A percentile compares a stretch with the other conserved stretches of the same genome.
Evolutionary conservation across 2,113 vertebrate species (phyloP).

Genomic region (Meriones unguiculatus): DNA sequence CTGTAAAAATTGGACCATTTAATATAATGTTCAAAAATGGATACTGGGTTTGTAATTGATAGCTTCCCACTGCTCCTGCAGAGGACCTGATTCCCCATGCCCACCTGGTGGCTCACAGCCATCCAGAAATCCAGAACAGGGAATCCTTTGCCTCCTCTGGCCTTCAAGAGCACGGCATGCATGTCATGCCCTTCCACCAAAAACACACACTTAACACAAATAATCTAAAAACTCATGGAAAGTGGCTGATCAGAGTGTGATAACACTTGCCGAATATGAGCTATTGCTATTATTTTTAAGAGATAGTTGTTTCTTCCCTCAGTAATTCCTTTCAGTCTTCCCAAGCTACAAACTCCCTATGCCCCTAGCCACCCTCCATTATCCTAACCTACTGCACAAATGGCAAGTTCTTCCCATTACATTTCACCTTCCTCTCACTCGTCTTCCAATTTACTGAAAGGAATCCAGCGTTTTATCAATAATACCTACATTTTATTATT

Average conservation of each 20-base stretch:
- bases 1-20: too few relatives aligned
- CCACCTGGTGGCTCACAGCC: too few relatives aligned
- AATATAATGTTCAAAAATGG: too few relatives aligned
- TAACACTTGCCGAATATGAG: neutral
- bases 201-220: too few relatives aligned
- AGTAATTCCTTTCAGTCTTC: slow-evolving; percentile 31
- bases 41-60: too few relatives aligned
- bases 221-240: neutral
- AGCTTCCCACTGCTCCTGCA: too few relatives aligned
- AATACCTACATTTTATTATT: neutral
- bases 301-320: slow-evolving; percentile 18
- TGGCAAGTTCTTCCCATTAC: neutral
- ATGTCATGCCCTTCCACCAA: too few relatives aligned
- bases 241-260: neutral
- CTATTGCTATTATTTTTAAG: slow-evolving; percentile 18
- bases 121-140: too few relatives aligned
- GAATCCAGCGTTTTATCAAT: slow-evolving; percentile 37
- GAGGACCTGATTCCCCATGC: too few relatives aligned
- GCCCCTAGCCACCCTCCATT: neutral
- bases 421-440: slow-evolving; percentile 19
- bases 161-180: too few relatives aligned
- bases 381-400: neutral
- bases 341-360: neutral
- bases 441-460: slow-evolving; percentile 26
- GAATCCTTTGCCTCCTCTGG: too few relatives aligned